Evolutionary conservation across 2,888 invertebrate genomes (phyloP).

Genomic region (Onchidella celtica): DNA sequence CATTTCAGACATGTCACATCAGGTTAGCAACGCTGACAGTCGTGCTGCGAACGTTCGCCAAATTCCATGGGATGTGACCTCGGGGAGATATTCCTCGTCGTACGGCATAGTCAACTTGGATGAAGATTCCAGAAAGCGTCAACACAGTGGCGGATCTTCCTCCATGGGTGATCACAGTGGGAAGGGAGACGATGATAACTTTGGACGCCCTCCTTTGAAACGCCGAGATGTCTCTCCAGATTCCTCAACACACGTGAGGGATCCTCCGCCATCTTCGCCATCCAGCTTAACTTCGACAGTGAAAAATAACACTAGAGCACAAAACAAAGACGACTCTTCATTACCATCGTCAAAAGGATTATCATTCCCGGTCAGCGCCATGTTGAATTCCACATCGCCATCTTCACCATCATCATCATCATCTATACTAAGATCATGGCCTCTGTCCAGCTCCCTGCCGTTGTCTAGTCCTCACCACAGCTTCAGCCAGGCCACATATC

Average conservation of each 20-base stretch:
- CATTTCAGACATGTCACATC: no score
- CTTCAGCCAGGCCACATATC: not conserved
- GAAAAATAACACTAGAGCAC: not conserved
- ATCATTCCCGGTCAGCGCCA: slow-evolving; percentile 56
- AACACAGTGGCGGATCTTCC: no score
- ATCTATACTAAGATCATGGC: not conserved
- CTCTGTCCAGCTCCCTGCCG: not conserved
- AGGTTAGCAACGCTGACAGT: no score
- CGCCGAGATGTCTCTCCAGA: slow-evolving; percentile 43
- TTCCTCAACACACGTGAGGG: slow-evolving; percentile 38
- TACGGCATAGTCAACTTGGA: no score
- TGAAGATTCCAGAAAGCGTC: no score
- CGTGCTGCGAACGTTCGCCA: no score
- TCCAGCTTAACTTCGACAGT: not conserved
- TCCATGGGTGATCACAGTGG: no score
- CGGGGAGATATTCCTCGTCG: no score
- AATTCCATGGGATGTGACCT: no score
- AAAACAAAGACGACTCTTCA: not conserved
- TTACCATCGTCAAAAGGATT: slow-evolving; percentile 12
- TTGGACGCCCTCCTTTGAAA: not conserved
- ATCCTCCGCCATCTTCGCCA: not conserved
- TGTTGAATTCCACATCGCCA: slow-evolving; percentile 38
- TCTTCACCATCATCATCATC: not conserved
- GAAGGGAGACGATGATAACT: no score
- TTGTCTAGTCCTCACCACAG: slow-evolving; percentile 10